Conservation (phyloP, 1,140 invertebrate genomes). For the Papilio helenus region DNA sequence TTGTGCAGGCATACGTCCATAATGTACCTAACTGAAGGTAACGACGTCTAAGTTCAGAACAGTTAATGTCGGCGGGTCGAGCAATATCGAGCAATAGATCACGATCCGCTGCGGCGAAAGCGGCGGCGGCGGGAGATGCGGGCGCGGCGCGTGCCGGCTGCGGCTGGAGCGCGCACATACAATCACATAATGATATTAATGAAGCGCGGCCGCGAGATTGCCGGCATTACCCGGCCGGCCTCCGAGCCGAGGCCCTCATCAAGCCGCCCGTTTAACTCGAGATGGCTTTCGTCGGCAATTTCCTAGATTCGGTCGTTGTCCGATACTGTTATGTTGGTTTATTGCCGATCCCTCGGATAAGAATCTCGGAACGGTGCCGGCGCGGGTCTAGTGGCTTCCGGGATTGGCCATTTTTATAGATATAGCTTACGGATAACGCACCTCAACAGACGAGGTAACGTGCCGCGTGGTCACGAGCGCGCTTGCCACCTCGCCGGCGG, state of each 20-base stretch:
- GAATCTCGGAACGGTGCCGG: constrained; percentile 6
- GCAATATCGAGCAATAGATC: neutral
- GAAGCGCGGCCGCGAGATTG: constrained; percentile 33
- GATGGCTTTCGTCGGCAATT: constrained; percentile 34
- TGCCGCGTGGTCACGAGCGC: no score
- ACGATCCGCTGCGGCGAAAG: neutral
- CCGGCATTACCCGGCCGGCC: constrained; percentile 3
- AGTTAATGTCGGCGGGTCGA: constrained; percentile 6
- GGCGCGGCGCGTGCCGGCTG: constrained; percentile 1
- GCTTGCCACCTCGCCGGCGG: no score
- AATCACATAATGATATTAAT: constrained; percentile 38
- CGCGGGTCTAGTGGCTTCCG: neutral
- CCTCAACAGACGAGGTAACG: neutral
- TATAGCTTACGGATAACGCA: neutral
- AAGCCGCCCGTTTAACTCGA: constrained; percentile 24
- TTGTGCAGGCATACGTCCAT: neutral
- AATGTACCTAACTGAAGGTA: neutral
- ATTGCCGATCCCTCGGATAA: constrained; percentile 23
- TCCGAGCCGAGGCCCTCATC: constrained; percentile 20
- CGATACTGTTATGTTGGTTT: constrained; percentile 28
- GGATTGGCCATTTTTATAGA: constrained; percentile 10
- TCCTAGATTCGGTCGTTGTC: constrained; percentile 29
- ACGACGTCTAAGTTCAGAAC: neutral
- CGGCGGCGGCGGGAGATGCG: neutral
- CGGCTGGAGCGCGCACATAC: neutral